Percentiles rank a stretch among this genome's conserved stretches.
These are phyloP conservation scores for Cyclura pinguis DNA, from an alignment of 2,797 vertebrate species.

Conservation along the genomic window DNA sequence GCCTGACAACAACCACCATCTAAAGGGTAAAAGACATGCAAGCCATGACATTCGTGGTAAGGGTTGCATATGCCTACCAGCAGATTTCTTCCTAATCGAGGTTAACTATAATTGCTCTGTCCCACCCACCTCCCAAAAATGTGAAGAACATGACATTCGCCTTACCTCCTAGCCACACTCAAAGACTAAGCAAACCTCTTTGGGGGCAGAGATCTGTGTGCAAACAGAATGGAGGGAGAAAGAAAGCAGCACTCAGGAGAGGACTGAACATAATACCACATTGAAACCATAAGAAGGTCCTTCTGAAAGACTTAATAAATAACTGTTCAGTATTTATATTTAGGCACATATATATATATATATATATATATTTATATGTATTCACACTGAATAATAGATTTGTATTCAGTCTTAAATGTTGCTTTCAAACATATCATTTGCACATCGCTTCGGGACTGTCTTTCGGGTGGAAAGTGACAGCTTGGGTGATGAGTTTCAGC, in stretches of 20 bases:
- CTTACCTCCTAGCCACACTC: background rate
- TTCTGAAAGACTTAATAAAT: conserved; percentile 81
- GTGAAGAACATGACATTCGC: background rate
- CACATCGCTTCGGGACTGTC: conserved; percentile 19
- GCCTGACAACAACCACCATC: too few species aligned
- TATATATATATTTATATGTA: conserved; percentile 31
- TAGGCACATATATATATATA: conserved; percentile 37
- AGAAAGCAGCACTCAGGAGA: conserved; percentile 8
- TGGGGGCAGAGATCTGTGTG: conserved; percentile 8
- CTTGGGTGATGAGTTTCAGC: accelerated
- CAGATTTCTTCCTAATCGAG: too few species aligned
- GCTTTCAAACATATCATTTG: conserved; percentile 32
- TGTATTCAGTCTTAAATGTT: conserved; percentile 62
- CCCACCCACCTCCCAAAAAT: background rate
- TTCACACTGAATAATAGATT: conserved; percentile 69
- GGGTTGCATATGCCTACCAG: too few species aligned
- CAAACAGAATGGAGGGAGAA: conserved; percentile 18
- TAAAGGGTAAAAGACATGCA: too few species aligned
- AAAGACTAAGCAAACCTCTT: background rate
- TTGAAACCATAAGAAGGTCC: conserved; percentile 78
- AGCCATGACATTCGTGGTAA: too few species aligned
- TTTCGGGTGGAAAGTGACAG: conserved; percentile 30
- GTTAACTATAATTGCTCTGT: too few species aligned
- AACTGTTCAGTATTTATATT: conserved; percentile 77
- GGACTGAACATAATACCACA: conserved; percentile 78